Evolutionary conservation across 2,888 invertebrate species (phyloP).

Genomic region (Pyrocoelia pectoralis): DNA sequence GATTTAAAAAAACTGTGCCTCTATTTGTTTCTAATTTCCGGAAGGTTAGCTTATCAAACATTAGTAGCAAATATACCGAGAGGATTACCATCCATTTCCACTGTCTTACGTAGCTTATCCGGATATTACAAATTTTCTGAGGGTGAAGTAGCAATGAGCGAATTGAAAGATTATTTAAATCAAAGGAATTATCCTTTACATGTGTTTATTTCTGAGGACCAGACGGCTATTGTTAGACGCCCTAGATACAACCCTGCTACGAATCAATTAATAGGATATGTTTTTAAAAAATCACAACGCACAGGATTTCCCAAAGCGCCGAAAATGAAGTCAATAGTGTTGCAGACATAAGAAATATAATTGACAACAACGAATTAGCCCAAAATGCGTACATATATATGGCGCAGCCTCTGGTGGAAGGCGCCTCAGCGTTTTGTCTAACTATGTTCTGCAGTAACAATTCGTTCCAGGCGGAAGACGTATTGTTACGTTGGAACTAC

Average conservation of each 20-base stretch:
- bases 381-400: neutral
- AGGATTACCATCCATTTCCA: neutral
- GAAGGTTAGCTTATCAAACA: neutral
- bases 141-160: neutral
- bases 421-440: neutral
- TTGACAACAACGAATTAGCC: neutral
- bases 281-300: neutral
- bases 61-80: neutral
- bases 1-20: neutral
- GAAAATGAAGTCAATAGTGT: neutral
- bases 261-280: neutral
- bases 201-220: neutral
- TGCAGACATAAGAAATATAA: neutral
- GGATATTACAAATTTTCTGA: neutral
- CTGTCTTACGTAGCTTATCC: neutral
- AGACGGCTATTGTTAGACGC: neutral
- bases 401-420: neutral
- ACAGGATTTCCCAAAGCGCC: neutral
- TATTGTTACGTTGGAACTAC: neutral
- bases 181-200: neutral
- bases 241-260: neutral
- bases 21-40: neutral
- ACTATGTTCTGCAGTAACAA: neutral
- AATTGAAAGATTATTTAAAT: neutral
- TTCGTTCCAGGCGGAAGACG: neutral